Percentiles rank a stretch among this genome's conserved stretches.
These are phyloP conservation scores for Acanthornis magna DNA, from an alignment of 2,797 vertebrate genomes.

Conservation along the genomic window DNA sequence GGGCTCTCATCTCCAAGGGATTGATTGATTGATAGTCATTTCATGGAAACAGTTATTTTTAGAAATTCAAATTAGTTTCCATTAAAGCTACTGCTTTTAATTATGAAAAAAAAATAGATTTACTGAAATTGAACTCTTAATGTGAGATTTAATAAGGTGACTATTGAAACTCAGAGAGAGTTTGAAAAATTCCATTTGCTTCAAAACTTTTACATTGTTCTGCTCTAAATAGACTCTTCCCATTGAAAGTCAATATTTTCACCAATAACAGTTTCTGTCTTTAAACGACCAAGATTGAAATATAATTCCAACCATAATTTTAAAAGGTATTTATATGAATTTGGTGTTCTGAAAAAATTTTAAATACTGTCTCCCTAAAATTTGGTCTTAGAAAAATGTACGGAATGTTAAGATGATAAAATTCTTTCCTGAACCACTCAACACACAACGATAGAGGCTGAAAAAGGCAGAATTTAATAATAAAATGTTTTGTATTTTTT, in stretches of 20 bases:
- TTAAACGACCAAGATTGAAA: not conserved
- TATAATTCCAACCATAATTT: not conserved
- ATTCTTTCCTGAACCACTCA: not conserved
- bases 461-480: not conserved
- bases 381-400: not conserved
- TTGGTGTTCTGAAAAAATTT: not conserved
- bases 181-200: not conserved
- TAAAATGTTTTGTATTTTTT: not conserved
- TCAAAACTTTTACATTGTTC: not conserved
- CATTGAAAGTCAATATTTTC: not conserved
- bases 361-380: not conserved
- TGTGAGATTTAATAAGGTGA: conserved; percentile 36
- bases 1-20: conserved; percentile 39
- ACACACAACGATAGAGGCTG: not conserved
- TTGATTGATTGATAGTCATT: conserved; percentile 34
- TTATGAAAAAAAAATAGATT: conserved; percentile 27
- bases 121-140: conserved; percentile 32
- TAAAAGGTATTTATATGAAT: not conserved
- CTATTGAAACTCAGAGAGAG: not conserved
- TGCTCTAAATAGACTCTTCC: not conserved
- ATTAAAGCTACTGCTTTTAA: conserved; percentile 49
- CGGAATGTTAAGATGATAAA: not conserved
- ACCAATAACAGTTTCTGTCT: not conserved
- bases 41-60: conserved; percentile 62
- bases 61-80: conserved; percentile 63